Evolutionary conservation across 2,888 invertebrate genomes (phyloP).

Genomic region (Strigamia maritima): DNA sequence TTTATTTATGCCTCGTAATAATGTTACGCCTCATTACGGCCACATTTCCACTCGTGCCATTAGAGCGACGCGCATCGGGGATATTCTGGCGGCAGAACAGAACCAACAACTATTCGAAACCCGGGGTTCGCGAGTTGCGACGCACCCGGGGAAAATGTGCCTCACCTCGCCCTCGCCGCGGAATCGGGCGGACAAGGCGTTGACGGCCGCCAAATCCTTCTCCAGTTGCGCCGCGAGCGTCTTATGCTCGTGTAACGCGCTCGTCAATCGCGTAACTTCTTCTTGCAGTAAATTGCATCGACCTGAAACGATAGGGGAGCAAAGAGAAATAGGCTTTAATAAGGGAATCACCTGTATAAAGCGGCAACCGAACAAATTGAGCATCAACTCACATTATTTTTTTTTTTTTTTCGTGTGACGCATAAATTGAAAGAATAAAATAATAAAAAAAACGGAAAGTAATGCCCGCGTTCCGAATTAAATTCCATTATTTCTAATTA

Average conservation of each 20-base stretch:
- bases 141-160: not conserved
- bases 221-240: conserved; percentile 52
- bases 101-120: too few relatives aligned
- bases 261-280: conserved; percentile 47
- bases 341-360: conserved; percentile 18
- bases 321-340: not conserved
- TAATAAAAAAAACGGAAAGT: not conserved
- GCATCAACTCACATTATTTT: conserved; percentile 33
- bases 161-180: conserved; percentile 52
- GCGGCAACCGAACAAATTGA: conserved; percentile 18
- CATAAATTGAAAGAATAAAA: conserved; percentile 18
- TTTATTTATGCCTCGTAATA: conserved; percentile 40
- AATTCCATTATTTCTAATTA: conserved; percentile 40
- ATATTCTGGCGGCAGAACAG: conserved; percentile 5
- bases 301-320: conserved; percentile 31
- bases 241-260: conserved; percentile 51
- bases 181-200: conserved; percentile 53
- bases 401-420: not conserved
- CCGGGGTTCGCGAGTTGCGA: conserved; percentile 16
- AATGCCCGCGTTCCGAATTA: conserved; percentile 36
- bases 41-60: conserved; percentile 39
- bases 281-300: conserved; percentile 43
- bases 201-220: conserved; percentile 53
- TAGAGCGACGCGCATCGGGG: conserved; percentile 34
- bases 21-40: conserved; percentile 39